Base-by-base conservation (phyloP, 2,797 vertebrate genomes). In the Catharus ustulatus region DNA sequence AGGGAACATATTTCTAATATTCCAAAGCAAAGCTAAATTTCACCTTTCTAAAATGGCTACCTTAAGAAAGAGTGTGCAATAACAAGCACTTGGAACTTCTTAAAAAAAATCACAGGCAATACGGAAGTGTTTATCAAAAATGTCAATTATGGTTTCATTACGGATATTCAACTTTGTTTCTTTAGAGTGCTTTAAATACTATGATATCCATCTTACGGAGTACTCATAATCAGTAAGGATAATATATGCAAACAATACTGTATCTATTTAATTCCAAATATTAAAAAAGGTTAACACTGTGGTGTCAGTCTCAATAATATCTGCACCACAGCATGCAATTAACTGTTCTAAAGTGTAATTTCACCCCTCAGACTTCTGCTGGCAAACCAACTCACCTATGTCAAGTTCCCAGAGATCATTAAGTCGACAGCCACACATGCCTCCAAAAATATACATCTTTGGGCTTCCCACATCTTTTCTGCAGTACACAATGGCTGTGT, bases 321-420 rank as follows among this genome's bases (percentile, higher is more conserved):
- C 26, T 64, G 21, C 10, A 68, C 27, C 17, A 74, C 21, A 55
- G 52, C 30, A 77, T 27, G 40, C 52, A 21, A 59, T 32, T 59
- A 66, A 78, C 29, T 11, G 38, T 45, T 45, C 74, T 3, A 48
- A 1, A 40, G 5, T 11, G 9, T 21, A 29, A 23, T 42, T 88
- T 75, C 38, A 59, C 62, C 48, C 77, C 67, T 43, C 36, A 59
- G 64, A 83, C 46, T 79, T 85, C 49, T 62, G 42, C 51, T 55
- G 51, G 62, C 77, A 94, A 64, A 88, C 34, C 32, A 91, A 93
- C 97, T 98, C 97, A 99, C 99, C 98, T 40, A 99, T 97, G 82
- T 99, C 98, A 77, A 99, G 98, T 91, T 99, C 98, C 99, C 99
- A 99, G 80, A 99, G 97, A 96, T 99, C 99, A 40, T 98, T 98